Conservation (phyloP, 2,888 invertebrate genomes). For the Parnassius orleans region DNA sequence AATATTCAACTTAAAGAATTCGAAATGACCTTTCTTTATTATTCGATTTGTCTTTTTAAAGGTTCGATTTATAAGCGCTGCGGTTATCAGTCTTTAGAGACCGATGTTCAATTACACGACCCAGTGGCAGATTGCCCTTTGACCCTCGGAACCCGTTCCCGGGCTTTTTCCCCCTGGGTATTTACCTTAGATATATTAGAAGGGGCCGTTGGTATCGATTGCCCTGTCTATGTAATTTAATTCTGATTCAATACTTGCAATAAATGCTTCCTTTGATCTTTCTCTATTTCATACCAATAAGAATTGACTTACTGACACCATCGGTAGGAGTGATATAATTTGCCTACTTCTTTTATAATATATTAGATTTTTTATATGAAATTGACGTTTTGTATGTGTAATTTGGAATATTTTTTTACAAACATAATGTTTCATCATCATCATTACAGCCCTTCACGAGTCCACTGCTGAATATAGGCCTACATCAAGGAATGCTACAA, state of each 20-base stretch:
- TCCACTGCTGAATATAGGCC: too few species aligned
- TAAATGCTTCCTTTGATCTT: neutral
- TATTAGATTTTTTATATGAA: too few species aligned
- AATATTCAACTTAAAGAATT: too few species aligned
- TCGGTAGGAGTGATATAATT: too few species aligned
- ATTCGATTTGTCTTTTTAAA: conserved; percentile 20
- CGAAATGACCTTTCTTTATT: conserved; percentile 1
- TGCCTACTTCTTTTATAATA: too few species aligned
- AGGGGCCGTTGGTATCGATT: conserved; percentile 6
- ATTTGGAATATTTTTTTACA: too few species aligned
- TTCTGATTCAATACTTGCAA: conserved; percentile 3
- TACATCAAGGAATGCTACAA: too few species aligned
- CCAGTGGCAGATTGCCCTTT: conserved; percentile 19
- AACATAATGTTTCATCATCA: too few species aligned
- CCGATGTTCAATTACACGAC: conserved; percentile 14
- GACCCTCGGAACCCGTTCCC: conserved; percentile 15
- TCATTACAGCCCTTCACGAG: too few species aligned
- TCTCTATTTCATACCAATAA: too few species aligned
- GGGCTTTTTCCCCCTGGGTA: conserved; percentile 4
- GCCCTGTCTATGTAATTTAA: neutral
- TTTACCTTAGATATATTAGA: neutral
- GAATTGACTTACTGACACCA: too few species aligned
- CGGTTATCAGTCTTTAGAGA: conserved; percentile 9
- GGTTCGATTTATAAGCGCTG: conserved; percentile 15
- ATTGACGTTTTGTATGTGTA: too few species aligned